Conservation (phyloP, 1,140 invertebrate species). For the Sipha flava region DNA sequence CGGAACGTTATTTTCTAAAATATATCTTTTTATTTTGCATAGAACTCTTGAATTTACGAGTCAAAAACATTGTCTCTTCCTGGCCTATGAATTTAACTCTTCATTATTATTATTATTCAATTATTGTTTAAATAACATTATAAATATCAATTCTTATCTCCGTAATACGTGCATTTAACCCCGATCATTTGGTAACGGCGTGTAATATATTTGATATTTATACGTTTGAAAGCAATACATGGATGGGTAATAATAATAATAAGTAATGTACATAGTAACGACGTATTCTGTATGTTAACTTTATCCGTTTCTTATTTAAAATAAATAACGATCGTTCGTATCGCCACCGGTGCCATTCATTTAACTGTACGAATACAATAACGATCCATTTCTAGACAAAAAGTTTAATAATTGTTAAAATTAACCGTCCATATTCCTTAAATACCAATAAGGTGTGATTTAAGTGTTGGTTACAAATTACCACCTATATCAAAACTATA, state of each 20-base stretch:
- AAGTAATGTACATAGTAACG: neutral
- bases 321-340: neutral
- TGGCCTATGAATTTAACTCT: too few relatives aligned
- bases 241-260: neutral
- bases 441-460: too few relatives aligned
- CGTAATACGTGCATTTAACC: neutral
- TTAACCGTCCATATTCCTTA: too few relatives aligned
- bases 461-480: too few relatives aligned
- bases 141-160: too few relatives aligned
- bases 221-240: neutral
- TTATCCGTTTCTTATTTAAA: neutral
- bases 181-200: neutral
- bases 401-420: neutral
- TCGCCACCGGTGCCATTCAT: neutral
- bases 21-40: neutral
- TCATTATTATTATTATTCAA: too few relatives aligned
- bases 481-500: too few relatives aligned
- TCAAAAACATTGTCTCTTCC: neutral
- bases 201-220: neutral
- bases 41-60: neutral
- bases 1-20: conserved; percentile 1
- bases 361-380: neutral
- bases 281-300: neutral
- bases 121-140: neutral
- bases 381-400: neutral